Evolutionary conservation across 2,797 vertebrate species (phyloP).

Genomic region (Cossypha dichroa): DNA sequence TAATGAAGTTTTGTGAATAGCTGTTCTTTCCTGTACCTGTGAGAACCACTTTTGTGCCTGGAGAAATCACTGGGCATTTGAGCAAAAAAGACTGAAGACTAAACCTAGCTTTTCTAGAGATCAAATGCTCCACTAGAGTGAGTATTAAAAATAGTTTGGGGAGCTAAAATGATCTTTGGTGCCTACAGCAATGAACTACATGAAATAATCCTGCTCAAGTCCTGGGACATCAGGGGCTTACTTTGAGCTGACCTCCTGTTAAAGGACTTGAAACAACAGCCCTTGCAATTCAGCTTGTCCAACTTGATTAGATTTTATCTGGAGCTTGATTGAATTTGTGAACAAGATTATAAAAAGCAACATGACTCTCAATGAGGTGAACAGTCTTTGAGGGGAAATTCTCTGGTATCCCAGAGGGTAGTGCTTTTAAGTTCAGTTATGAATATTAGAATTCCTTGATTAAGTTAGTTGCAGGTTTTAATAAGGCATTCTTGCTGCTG

Average conservation of each 20-base stretch:
- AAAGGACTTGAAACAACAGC: slow-evolving; percentile 13
- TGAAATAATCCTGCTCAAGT: neutral
- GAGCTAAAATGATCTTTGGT: neutral
- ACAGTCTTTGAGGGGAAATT: neutral
- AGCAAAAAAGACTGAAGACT: neutral
- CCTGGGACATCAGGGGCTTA: slow-evolving; percentile 25
- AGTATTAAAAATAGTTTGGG: neutral
- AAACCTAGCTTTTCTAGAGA: neutral
- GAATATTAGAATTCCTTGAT: slow-evolving; percentile 9
- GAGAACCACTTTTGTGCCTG: neutral
- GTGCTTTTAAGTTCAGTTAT: neutral
- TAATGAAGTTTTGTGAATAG: neutral
- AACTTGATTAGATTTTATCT: slow-evolving; percentile 51
- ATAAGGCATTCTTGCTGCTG: neutral
- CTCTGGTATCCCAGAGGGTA: neutral
- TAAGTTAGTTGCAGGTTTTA: neutral
- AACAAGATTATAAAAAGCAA: slow-evolving; percentile 36
- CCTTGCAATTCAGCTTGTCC: slow-evolving; percentile 21
- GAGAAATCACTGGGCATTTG: neutral
- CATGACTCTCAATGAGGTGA: slow-evolving; percentile 18
- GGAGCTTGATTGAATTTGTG: slow-evolving; percentile 46
- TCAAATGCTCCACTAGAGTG: neutral
- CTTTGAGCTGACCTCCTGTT: neutral
- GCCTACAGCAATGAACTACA: neutral
- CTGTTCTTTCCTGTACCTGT: neutral